Conservation (phyloP, 2,113 vertebrate genomes). For the Trematocara zebra region DNA sequence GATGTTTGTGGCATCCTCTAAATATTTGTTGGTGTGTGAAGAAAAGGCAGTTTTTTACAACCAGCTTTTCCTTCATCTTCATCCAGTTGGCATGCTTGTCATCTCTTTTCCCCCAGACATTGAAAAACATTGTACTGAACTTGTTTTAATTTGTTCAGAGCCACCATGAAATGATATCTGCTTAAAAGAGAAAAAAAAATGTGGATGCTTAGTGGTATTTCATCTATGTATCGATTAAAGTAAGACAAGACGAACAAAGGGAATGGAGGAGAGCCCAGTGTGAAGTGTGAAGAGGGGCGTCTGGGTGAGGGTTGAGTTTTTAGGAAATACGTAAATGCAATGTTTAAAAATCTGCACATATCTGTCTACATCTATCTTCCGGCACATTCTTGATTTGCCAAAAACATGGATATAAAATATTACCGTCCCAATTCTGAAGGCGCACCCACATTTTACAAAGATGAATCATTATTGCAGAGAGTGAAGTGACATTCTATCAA, state of each 20-base stretch:
- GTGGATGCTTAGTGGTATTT: not conserved
- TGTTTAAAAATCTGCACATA: not conserved
- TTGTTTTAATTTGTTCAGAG: conserved; percentile 52
- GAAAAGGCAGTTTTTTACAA: not conserved
- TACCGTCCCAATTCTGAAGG: not conserved
- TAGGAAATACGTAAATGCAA: not conserved
- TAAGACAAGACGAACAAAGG: not conserved
- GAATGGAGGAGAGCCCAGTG: not conserved
- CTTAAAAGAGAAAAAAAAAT: not conserved
- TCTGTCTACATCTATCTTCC: not conserved
- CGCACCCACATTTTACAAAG: not conserved
- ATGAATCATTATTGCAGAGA: not conserved
- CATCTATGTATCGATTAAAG: conserved; percentile 3
- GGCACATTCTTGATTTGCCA: not conserved
- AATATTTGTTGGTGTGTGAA: not conserved
- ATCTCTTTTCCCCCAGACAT: conserved; percentile 1
- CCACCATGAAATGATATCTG: conserved; percentile 54
- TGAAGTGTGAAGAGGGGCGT: not conserved
- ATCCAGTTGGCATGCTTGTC: conserved; percentile 14
- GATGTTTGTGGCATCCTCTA: not conserved
- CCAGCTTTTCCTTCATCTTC: not conserved
- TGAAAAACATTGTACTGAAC: conserved; percentile 31
- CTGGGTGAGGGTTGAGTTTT: not conserved
- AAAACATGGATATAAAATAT: not conserved
- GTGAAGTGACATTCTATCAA: conserved; percentile 16